These are phyloP conservation scores for Drosophila melanosoma DNA, from an alignment of 2,888 invertebrate genomes.

Conservation along the genomic window DNA sequence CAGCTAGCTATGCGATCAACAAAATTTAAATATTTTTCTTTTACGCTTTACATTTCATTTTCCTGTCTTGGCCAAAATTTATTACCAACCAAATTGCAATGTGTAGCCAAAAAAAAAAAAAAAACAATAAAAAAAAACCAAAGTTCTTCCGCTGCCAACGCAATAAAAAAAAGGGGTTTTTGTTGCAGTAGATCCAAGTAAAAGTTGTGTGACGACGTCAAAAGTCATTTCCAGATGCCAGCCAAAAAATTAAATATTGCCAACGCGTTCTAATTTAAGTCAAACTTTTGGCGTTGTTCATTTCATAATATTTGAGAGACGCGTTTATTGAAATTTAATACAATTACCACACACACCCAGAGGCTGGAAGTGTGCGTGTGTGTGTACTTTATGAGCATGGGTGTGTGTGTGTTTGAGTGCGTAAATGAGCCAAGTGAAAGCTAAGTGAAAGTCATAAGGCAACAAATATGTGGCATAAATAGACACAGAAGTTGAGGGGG, in stretches of 20 bases:
- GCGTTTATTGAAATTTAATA: conserved; percentile 75
- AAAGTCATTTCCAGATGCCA: conserved; percentile 6
- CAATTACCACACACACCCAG: conserved; percentile 59
- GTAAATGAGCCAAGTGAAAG: conserved; percentile 44
- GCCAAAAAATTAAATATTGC: conserved; percentile 15
- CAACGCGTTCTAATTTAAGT: conserved; percentile 14
- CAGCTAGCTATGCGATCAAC: conserved; percentile 46
- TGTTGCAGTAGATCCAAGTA: no score
- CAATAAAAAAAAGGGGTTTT: conserved; percentile 54
- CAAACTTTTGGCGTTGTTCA: conserved; percentile 22
- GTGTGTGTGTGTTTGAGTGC: conserved; percentile 18
- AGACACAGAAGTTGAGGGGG: not conserved
- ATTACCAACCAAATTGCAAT: conserved; percentile 67
- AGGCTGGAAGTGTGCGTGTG: not conserved
- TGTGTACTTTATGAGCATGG: not conserved
- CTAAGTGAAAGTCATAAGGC: conserved; percentile 65
- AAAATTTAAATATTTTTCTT: conserved; percentile 70
- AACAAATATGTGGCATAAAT: conserved; percentile 47
- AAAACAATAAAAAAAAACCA: conserved; percentile 9
- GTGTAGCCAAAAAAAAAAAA: conserved; percentile 27
- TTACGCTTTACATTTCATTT: conserved; percentile 60
- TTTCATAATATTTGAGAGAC: conserved; percentile 51
- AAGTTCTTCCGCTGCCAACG: conserved; percentile 18
- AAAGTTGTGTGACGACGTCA: conserved; percentile 28
- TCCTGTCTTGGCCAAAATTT: conserved; percentile 64